Conservation (phyloP, 1,140 invertebrate species). For the Ceratitis capitata region DNA sequence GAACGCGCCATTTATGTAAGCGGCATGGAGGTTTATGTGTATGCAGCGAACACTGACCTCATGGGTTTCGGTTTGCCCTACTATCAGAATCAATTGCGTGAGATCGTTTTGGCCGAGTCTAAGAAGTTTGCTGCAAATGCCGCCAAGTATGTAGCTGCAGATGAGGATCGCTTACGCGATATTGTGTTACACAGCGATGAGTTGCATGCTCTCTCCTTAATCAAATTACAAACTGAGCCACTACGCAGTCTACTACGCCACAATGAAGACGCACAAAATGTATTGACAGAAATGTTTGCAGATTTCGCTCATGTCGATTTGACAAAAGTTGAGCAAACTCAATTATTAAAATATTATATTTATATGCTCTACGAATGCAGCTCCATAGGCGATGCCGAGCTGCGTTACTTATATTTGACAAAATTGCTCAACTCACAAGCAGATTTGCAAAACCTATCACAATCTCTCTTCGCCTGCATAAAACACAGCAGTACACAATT, state of each 20-base stretch:
- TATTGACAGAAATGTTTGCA: slow-evolving; percentile 45
- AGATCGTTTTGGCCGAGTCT: slow-evolving; percentile 52
- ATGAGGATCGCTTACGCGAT: slow-evolving; percentile 43
- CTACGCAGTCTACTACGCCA: slow-evolving; percentile 49
- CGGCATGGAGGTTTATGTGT: slow-evolving; percentile 63
- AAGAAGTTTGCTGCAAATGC: neutral
- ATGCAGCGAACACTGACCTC: slow-evolving; percentile 58
- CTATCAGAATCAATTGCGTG: slow-evolving; percentile 62
- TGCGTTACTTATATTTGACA: slow-evolving; percentile 53
- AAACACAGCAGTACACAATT: neutral
- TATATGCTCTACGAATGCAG: slow-evolving; percentile 55
- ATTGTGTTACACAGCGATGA: slow-evolving; percentile 52
- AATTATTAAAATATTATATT: slow-evolving; percentile 44
- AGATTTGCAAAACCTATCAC: neutral
- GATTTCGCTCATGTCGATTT: slow-evolving; percentile 41
- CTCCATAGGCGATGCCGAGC: slow-evolving; percentile 49
- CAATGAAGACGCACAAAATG: slow-evolving; percentile 43
- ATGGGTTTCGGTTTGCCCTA: slow-evolving; percentile 59
- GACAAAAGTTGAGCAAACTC: neutral
- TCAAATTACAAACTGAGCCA: slow-evolving; percentile 55
- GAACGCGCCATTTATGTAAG: slow-evolving; percentile 58
- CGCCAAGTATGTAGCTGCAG: neutral
- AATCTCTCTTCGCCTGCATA: neutral
- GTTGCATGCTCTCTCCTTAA: slow-evolving; percentile 49
- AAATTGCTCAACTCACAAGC: slow-evolving; percentile 41